These are phyloP conservation scores for Conopomorpha cramerella DNA, from an alignment of 1,140 invertebrate species.

Conservation along the genomic window DNA sequence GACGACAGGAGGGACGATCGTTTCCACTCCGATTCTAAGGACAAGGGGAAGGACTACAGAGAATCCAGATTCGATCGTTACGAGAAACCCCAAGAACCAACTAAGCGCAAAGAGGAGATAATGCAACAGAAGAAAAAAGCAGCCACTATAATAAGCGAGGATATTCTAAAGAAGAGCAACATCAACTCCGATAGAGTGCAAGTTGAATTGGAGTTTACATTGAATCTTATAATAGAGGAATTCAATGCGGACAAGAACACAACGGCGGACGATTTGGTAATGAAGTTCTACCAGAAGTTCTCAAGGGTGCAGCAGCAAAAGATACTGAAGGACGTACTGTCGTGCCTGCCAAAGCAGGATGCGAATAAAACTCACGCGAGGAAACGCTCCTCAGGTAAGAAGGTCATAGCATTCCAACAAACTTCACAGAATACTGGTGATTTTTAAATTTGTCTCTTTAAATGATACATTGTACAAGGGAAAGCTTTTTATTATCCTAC, in stretches of 20 bases:
- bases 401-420: no score
- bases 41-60: slow-evolving; percentile 7
- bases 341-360: slow-evolving; percentile 20
- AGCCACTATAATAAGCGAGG: no score
- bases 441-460: no score
- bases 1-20: slow-evolving; percentile 3
- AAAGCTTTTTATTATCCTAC: no score
- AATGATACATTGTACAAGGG: no score
- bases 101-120: no score
- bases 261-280: slow-evolving; percentile 32
- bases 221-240: slow-evolving; percentile 17
- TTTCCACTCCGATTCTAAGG: slow-evolving; percentile 1
- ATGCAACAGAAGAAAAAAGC: no score
- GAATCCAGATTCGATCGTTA: no score
- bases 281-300: slow-evolving; percentile 31
- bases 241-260: slow-evolving; percentile 30
- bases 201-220: slow-evolving; percentile 18
- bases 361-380: slow-evolving; percentile 20
- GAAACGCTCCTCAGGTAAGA: slow-evolving; percentile 28
- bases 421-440: no score
- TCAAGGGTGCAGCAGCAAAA: slow-evolving; percentile 18
- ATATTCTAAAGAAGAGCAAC: no score
- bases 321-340: slow-evolving; percentile 25
- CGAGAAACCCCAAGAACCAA: no score
- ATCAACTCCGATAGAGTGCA: no score